Evolutionary conservation across 2,797 vertebrate species (phyloP).

Genomic region (Propithecus deckenii): DNA sequence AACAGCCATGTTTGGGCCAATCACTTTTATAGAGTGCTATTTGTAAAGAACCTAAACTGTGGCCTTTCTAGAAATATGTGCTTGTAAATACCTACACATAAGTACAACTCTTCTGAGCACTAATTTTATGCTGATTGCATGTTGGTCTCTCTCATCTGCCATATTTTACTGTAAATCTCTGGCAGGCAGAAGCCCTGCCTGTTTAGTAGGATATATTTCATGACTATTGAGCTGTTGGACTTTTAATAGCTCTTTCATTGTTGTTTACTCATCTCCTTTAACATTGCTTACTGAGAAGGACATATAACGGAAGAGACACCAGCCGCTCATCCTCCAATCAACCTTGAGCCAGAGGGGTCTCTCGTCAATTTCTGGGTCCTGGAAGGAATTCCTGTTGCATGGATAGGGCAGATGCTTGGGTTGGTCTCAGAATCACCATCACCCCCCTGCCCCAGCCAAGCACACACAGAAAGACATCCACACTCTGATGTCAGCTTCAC

Average conservation of each 20-base stretch:
- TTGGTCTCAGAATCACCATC: not conserved
- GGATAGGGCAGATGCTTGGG: not conserved
- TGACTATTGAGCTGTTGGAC: not conserved
- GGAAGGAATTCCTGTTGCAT: not conserved
- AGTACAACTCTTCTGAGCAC: not conserved
- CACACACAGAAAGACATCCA: not conserved
- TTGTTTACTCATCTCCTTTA: not conserved
- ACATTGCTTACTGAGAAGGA: not conserved
- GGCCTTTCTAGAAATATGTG: conserved; percentile 37
- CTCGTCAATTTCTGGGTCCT: not conserved
- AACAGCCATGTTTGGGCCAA: conserved; percentile 35
- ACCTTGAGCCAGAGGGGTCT: not conserved
- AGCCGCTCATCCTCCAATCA: not conserved
- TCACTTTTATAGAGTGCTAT: conserved; percentile 46
- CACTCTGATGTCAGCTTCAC: not conserved
- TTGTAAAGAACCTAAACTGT: conserved; percentile 34
- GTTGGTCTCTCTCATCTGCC: conserved; percentile 12
- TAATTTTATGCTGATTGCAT: conserved; percentile 31
- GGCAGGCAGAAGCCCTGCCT: not conserved
- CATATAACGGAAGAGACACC: not conserved
- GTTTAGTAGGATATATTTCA: not conserved
- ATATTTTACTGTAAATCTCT: not conserved
- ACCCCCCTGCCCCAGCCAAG: not conserved
- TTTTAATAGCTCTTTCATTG: conserved; percentile 11
- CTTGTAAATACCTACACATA: not conserved